Conservation (phyloP, 2,888 invertebrate genomes). For the Entomobrya multifasciata region DNA sequence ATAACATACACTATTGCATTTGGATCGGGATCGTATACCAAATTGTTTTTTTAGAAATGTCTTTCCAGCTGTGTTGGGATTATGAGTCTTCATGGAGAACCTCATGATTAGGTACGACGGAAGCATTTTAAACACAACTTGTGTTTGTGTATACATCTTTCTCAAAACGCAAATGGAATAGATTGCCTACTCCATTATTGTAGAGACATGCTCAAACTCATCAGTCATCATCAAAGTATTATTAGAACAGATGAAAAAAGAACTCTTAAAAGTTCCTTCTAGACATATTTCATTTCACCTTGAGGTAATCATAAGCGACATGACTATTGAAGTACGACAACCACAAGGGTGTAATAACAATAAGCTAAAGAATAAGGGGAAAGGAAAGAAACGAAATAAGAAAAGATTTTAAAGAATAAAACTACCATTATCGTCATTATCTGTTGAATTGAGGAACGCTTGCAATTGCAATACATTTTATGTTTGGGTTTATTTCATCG, state of each 20-base stretch:
- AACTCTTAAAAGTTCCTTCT: constrained; percentile 40
- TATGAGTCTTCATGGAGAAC: too few relatives aligned
- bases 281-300: constrained; percentile 21
- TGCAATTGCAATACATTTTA: background rate
- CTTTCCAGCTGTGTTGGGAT: too few relatives aligned
- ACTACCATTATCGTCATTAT: constrained; percentile 51
- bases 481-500: constrained; percentile 24
- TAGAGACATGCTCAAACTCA: too few relatives aligned
- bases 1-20: too few relatives aligned
- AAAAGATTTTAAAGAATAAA: constrained; percentile 50
- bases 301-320: constrained; percentile 47
- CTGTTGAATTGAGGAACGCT: background rate
- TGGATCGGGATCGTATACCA: too few relatives aligned
- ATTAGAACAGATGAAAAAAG: constrained; percentile 40
- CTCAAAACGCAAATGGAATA: background rate
- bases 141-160: background rate
- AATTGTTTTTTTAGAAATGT: too few relatives aligned
- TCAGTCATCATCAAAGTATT: background rate
- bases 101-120: too few relatives aligned
- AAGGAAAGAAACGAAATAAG: constrained; percentile 53
- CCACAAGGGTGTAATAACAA: constrained; percentile 64
- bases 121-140: background rate
- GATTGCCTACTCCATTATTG: constrained; percentile 31
- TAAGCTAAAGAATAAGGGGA: constrained; percentile 42
- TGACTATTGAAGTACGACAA: constrained; percentile 24